Evolutionary conservation across 2,113 vertebrate genomes (phyloP), one percentile per base, ranked within the genome.

Genomic region (Daphoenositta chrysoptera): DNA sequence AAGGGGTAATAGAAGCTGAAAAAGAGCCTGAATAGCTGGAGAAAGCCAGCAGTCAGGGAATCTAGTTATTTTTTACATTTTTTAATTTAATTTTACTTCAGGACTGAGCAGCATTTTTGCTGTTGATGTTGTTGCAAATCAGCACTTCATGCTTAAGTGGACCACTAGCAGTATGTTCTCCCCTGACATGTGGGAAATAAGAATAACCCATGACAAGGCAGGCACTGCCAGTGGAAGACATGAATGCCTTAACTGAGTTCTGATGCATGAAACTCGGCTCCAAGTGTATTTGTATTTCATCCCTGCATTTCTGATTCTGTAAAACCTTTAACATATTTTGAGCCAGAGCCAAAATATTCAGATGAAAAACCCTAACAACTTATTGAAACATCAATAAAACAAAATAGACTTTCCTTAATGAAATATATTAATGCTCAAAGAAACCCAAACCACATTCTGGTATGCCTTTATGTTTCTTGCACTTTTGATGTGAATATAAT

Each of bases 401-500:
- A 44, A 81, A 57, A 64, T 4, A 79, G 60, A 60, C 15, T 83
- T 84, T 57, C 69, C 75, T 80, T 85, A 80, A 84, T 73, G 45
- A 88, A 95, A 80, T 71, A 45, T 6, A 53, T 44, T 21, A 93
- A 66, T 44, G 15, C 15, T 27, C 15, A 17, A n/a, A 69, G 54
- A 76, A 76, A 39, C 39, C 17, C 56, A 77, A 65, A 63, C 9
- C n/a, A 60, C 35, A 22, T 72, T 90, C 39, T 69, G 30, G 4
- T 33, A 23, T 16, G 81, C n/a, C 58, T 96, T 83, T 63, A 45
- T 83, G 70, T 85, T 82, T 85, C 70, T 57, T 90, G 30, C 24
- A 71, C 51, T 93, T 92, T 71, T 93, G 79, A 92, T 93, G 64
- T 64, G 35, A 90, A 7, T 18, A 5, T 82, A 94, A 95, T 95